Percentiles rank a stretch among this genome's conserved stretches.
phyloP scores from a whole-genome alignment of 1,140 invertebrate genomes.

The Arctopsyche grandis region DNA sequence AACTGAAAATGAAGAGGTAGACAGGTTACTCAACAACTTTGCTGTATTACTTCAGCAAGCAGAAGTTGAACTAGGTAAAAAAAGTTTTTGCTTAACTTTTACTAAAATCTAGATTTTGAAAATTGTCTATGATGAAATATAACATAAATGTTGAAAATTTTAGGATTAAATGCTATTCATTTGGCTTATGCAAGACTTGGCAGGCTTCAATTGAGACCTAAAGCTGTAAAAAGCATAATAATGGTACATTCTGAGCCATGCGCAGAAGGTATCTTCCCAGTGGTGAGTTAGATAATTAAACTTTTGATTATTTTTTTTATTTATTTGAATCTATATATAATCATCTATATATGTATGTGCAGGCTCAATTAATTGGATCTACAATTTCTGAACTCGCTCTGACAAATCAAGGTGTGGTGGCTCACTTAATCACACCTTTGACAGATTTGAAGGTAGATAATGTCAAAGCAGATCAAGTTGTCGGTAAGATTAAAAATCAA shows the following conservation, averaged over 20 bases:
- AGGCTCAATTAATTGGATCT: constrained; percentile 55
- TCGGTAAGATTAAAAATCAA: constrained; percentile 57
- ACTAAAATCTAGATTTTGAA: no score
- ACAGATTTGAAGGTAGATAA: constrained; percentile 54
- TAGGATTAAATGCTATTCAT: constrained; percentile 58
- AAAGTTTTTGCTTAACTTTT: no score
- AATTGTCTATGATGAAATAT: no score
- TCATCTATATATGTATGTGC: constrained; percentile 10
- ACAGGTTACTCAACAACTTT: constrained; percentile 51
- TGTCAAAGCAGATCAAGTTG: constrained; percentile 58
- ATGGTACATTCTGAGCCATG: constrained; percentile 58
- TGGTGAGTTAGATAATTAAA: constrained; percentile 56
- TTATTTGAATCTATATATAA: neutral
- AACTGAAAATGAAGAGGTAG: constrained; percentile 53
- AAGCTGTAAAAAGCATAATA: constrained; percentile 62
- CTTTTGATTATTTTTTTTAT: constrained; percentile 12
- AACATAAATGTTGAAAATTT: neutral
- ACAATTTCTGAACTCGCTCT: constrained; percentile 51
- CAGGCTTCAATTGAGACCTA: constrained; percentile 59
- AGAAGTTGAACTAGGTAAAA: constrained; percentile 56
- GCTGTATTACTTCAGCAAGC: constrained; percentile 55
- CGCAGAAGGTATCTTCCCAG: constrained; percentile 53
- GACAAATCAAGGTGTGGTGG: constrained; percentile 57
- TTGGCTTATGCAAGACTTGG: constrained; percentile 55
- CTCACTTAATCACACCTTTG: constrained; percentile 58